phyloP scores from a whole-genome alignment of 37 sponge, comb jelly and placozoan genomes.

The Agelas oroides region DNA sequence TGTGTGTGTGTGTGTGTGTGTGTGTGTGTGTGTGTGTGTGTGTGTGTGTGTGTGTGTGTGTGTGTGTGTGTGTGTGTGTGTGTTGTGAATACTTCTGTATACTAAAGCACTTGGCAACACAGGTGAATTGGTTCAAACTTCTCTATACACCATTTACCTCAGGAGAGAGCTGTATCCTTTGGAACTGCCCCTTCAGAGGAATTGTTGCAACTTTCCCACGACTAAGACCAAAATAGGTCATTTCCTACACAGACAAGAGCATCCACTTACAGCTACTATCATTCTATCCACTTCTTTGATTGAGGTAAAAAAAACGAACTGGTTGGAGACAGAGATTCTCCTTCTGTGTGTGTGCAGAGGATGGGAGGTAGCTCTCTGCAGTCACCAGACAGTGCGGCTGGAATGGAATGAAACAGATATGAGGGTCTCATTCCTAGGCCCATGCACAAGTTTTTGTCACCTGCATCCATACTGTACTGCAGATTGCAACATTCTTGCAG shows the following conservation, averaged over 20 bases:
- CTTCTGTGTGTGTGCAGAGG: conserved; percentile 67
- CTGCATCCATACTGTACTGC: too few species aligned
- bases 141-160: too few species aligned
- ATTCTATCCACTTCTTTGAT: too few species aligned
- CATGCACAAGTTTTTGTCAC: too few species aligned
- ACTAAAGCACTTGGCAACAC: neutral
- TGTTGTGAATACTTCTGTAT: neutral
- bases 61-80: neutral
- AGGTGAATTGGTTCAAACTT: neutral
- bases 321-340: conserved; percentile 69
- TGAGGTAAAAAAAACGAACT: conserved; percentile 17
- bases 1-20: conserved; percentile 13
- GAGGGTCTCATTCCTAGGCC: too few species aligned
- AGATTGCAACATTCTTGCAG: too few species aligned
- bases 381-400: conserved; percentile 71
- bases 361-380: conserved; percentile 59
- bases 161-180: conserved; percentile 46
- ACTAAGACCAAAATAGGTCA: conserved; percentile 44
- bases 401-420: neutral
- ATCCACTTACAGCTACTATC: too few species aligned
- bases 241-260: conserved; percentile 36
- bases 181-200: conserved; percentile 36
- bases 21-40: neutral
- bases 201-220: conserved; percentile 33
- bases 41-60: conserved; percentile 20